Evolutionary conservation across 1,140 invertebrate species (phyloP).

Genomic region (Trissolcus basalis): DNA sequence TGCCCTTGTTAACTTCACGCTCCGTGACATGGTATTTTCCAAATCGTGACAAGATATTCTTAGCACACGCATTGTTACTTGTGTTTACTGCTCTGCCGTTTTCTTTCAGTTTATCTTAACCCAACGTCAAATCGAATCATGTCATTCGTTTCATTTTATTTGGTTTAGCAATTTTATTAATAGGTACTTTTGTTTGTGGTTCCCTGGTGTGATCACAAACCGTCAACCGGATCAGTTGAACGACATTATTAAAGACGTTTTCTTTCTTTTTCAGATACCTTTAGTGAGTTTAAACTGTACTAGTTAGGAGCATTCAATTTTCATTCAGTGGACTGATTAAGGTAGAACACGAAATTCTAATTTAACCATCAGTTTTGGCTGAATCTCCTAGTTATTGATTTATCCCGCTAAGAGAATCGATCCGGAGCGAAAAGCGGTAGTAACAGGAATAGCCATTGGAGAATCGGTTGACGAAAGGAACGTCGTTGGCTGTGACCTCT

Average conservation of each 20-base stretch:
- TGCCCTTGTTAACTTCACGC: slow-evolving; percentile 57
- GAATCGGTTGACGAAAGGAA: slow-evolving; percentile 58
- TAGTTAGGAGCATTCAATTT: no score
- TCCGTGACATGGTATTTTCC: slow-evolving; percentile 50
- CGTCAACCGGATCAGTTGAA: no score
- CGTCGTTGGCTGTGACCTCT: slow-evolving; percentile 42
- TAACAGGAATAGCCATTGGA: slow-evolving; percentile 21
- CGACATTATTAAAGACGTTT: no score
- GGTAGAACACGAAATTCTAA: no score
- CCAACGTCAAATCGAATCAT: slow-evolving; percentile 31
- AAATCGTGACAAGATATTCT: slow-evolving; percentile 55
- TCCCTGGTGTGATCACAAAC: no score
- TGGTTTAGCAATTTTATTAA: no score
- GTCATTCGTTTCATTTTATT: background rate
- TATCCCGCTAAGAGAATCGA: slow-evolving; percentile 10
- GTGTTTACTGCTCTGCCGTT: slow-evolving; percentile 11
- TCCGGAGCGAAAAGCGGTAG: slow-evolving; percentile 40
- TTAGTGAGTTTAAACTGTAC: no score
- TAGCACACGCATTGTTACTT: slow-evolving; percentile 27
- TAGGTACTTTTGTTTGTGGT: no score
- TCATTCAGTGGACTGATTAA: no score
- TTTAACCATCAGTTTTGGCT: background rate
- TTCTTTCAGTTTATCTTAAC: slow-evolving; percentile 18
- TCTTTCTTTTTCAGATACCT: no score
- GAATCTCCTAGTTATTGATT: slow-evolving; percentile 14